Conservation (phyloP, 2,113 vertebrate genomes). For the Microtus oregoni region DNA sequence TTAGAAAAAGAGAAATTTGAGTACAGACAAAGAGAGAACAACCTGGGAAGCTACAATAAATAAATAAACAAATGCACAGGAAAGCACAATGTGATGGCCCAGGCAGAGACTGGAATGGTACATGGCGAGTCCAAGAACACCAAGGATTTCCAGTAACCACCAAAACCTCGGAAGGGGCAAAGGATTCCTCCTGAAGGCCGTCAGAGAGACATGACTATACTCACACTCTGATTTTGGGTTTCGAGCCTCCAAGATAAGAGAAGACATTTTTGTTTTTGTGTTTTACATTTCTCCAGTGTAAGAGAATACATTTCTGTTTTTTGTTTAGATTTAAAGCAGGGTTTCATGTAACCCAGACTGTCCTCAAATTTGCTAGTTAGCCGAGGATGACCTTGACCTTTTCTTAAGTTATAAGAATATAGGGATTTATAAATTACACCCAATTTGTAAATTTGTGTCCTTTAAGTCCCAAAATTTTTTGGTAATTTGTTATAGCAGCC, state of each 20-base stretch:
- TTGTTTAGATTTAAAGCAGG: background rate
- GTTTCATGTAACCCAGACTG: background rate
- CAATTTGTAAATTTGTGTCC: background rate
- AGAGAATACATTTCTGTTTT: background rate
- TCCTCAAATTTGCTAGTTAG: background rate
- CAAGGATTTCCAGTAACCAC: background rate
- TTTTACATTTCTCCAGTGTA: background rate
- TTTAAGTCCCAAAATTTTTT: constrained; percentile 31
- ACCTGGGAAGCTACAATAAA: background rate
- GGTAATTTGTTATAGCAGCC: background rate
- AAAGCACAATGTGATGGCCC: background rate
- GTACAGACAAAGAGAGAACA: background rate
- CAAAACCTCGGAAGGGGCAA: background rate
- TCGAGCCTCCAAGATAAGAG: background rate
- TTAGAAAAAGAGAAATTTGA: background rate
- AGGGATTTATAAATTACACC: background rate
- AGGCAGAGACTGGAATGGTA: background rate
- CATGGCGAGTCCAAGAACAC: background rate
- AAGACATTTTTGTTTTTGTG: background rate
- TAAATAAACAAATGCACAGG: background rate
- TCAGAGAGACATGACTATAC: background rate
- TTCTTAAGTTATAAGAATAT: background rate
- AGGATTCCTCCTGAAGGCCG: background rate
- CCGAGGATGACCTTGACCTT: background rate
- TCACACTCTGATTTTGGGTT: background rate